Base-by-base conservation (phyloP, 2,888 invertebrate genomes). In the Pristionchus exspectatus region DNA sequence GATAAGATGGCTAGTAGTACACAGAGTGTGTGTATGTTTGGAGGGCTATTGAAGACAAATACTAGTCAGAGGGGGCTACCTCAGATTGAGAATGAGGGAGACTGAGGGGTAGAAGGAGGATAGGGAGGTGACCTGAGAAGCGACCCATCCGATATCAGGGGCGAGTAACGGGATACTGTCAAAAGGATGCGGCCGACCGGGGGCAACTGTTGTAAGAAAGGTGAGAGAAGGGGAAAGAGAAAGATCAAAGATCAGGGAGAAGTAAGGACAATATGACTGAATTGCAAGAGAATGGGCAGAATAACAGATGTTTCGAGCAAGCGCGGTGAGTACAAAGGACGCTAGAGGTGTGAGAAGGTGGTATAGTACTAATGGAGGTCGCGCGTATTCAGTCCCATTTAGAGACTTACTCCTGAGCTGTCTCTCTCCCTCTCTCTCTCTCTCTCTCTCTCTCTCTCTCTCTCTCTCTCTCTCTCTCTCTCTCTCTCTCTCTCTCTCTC, bases 171-270 rank as follows among this genome's bases (percentile, higher is more conserved):
- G 14, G 74, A 56, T 69, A 69, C 56, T 54, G 69, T 30, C 24
- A 63, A 86, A 72, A n/a, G 77, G 63, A 84, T 50, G 72, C 44
- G 63, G 66, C 30, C 38, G 69, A 89, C 66, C 21, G 66, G 56
- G 59, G 44, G 59, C 85, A 90, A 86, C 7, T 66, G 85, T 24
- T 59, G 85, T 24, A 66, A 54, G 83, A 54, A 81, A 89, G 33
- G 59, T 81, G 81, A 27, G 66, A 69, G 30, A n/a, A 88, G 87
- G 83, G 89, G 27, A n/a, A n/a, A n/a, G n/a, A 84, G 77, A 69
- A 33, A 27, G 63, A 74, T 59, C 50, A 88, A 72, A 81, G 81
- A 81, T 44, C 50, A 81, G 5, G 50, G 33, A 44, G 44, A 21
- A 44, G 4, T 2, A 14, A 24, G 24, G 21, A 44, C 44, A 44